phyloP scores from a whole-genome alignment of 2,797 vertebrate genomes.

The Psittacula echo region DNA sequence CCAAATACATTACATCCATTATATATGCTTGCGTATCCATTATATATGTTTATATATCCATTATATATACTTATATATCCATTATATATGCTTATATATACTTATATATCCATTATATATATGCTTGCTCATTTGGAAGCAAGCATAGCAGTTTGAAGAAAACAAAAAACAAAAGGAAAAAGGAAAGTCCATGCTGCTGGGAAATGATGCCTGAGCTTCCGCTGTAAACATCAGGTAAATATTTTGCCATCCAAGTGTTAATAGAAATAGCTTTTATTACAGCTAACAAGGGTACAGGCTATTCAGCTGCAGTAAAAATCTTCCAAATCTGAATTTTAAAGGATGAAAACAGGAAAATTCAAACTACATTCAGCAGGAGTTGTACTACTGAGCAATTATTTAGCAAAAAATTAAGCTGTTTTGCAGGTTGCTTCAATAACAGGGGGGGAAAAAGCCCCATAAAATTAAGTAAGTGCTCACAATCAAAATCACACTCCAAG shows the following conservation, averaged over 20 bases:
- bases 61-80: too few species aligned
- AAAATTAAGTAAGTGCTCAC: background rate
- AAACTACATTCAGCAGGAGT: background rate
- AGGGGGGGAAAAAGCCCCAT: background rate
- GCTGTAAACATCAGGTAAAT: constrained; percentile 14
- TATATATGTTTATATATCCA: background rate
- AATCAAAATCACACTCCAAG: background rate
- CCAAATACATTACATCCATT: background rate
- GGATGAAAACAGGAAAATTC: background rate
- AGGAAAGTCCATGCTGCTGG: background rate
- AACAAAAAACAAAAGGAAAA: background rate
- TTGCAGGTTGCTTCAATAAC: background rate
- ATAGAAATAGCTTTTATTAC: background rate
- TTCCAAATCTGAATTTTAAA: background rate
- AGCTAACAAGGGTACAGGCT: background rate
- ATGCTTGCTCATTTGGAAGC: background rate
- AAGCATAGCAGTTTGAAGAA: background rate
- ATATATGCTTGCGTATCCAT: too few species aligned
- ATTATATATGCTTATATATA: background rate
- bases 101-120: background rate
- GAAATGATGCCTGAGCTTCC: background rate
- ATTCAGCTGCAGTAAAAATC: background rate
- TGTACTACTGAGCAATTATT: background rate
- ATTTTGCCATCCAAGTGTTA: background rate
- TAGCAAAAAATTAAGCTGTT: background rate